phyloP scores from a whole-genome alignment of 2,797 vertebrate species.

The Ptychobarbus kaznakovi region DNA sequence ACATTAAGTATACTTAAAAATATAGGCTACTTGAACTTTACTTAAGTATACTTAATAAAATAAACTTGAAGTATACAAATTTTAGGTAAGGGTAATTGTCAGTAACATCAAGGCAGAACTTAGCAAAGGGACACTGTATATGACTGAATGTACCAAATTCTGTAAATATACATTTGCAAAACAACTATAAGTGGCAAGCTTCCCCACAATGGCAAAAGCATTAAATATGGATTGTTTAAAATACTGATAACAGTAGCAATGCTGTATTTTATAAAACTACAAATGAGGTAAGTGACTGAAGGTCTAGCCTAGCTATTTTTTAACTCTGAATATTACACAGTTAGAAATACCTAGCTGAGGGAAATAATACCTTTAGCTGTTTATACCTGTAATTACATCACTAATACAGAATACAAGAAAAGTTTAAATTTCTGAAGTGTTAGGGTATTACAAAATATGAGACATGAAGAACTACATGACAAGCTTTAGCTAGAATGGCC shows the following conservation, averaged over 20 bases:
- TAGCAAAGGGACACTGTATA: background rate
- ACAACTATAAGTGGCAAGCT: background rate
- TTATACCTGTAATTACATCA: background rate
- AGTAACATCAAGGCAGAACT: background rate
- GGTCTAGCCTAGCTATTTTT: background rate
- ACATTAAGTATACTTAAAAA: too few species aligned
- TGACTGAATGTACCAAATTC: background rate
- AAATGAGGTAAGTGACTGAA: background rate
- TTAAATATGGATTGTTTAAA: background rate
- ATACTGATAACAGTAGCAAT: background rate
- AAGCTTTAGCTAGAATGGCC: conserved; percentile 33
- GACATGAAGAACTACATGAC: background rate
- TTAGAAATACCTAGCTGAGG: too few species aligned
- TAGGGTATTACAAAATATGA: background rate
- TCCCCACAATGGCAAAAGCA: background rate
- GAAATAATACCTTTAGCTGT: background rate
- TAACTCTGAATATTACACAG: background rate
- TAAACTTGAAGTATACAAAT: too few species aligned
- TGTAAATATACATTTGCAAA: background rate
- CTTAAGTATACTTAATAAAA: too few species aligned
- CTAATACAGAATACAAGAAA: background rate
- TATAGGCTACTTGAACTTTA: too few species aligned
- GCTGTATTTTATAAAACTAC: background rate
- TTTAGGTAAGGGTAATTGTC: too few species aligned
- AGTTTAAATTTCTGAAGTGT: background rate